phyloP scores from a whole-genome alignment of 2,797 vertebrate genomes.

The Anableps anableps region DNA sequence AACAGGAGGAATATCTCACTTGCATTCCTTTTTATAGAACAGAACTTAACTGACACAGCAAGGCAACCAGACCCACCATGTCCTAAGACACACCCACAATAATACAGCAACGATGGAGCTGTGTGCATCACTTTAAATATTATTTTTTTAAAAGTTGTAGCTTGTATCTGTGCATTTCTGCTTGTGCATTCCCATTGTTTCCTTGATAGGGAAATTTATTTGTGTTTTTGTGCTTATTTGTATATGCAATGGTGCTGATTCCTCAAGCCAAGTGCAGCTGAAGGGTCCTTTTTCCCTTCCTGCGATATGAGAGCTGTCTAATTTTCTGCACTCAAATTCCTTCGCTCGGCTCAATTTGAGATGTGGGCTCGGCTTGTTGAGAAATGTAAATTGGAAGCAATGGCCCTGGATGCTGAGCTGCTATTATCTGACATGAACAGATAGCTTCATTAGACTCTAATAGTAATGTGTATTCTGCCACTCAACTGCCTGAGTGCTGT shows the following conservation, averaged over 20 bases:
- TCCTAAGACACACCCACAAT: not conserved
- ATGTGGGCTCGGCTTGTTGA: conserved; percentile 82
- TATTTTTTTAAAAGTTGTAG: not conserved
- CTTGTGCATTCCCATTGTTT: not conserved
- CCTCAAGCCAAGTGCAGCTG: conserved; percentile 75
- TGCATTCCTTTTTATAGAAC: not conserved
- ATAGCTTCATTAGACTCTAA: conserved; percentile 84
- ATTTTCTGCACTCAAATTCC: conserved; percentile 87
- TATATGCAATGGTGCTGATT: conserved; percentile 52
- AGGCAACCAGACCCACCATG: not conserved
- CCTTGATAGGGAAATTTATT: not conserved
- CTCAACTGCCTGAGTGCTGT: conserved; percentile 66
- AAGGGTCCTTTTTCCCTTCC: conserved; percentile 63
- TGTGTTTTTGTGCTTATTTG: conserved; percentile 26
- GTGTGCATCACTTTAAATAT: not conserved
- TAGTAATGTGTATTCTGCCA: conserved; percentile 78
- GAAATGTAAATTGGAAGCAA: conserved; percentile 87
- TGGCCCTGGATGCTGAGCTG: conserved; percentile 80
- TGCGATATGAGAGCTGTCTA: conserved; percentile 78
- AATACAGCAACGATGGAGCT: not conserved
- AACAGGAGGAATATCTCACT: not conserved
- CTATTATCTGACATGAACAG: conserved; percentile 86
- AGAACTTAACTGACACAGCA: not conserved
- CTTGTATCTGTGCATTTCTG: not conserved
- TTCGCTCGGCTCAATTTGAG: conserved; percentile 83